phyloP scores from a whole-genome alignment of 2,113 vertebrate species.

The Dipodomys spectabilis region DNA sequence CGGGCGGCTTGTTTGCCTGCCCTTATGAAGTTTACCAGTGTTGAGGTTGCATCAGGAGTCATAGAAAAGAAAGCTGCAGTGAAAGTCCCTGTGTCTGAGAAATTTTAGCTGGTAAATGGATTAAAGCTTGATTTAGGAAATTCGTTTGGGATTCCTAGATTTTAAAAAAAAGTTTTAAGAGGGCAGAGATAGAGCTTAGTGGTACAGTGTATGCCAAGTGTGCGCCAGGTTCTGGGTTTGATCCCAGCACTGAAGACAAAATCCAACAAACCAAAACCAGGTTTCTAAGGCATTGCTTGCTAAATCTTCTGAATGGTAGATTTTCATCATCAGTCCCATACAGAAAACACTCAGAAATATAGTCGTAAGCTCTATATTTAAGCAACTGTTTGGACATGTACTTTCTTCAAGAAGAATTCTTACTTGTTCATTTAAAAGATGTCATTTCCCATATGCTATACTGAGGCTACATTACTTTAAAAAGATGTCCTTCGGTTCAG shows the following conservation, averaged over 20 bases:
- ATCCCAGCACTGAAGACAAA: background rate
- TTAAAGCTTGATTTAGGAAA: background rate
- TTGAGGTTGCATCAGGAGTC: rapidly evolving
- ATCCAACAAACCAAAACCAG: background rate
- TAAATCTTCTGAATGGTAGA: background rate
- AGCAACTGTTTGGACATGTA: background rate
- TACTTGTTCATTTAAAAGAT: background rate
- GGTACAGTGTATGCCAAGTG: background rate
- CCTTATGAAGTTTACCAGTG: background rate
- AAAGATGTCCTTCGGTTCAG: slow-evolving; percentile 30
- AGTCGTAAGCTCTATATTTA: background rate
- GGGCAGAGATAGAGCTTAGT: background rate
- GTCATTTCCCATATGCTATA: background rate
- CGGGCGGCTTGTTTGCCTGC: background rate
- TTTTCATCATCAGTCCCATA: background rate
- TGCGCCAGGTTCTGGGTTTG: background rate
- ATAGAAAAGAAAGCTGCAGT: background rate
- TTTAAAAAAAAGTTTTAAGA: background rate
- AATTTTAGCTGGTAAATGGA: background rate
- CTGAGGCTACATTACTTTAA: background rate
- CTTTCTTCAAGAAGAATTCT: background rate
- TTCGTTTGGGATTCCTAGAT: background rate
- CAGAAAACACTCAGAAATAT: background rate
- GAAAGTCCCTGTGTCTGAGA: rapidly evolving
- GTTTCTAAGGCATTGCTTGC: background rate